Evolutionary conservation across 2,888 invertebrate species (phyloP), one percentile per base, ranked within the genome.

Genomic region (Polietes domitor): DNA sequence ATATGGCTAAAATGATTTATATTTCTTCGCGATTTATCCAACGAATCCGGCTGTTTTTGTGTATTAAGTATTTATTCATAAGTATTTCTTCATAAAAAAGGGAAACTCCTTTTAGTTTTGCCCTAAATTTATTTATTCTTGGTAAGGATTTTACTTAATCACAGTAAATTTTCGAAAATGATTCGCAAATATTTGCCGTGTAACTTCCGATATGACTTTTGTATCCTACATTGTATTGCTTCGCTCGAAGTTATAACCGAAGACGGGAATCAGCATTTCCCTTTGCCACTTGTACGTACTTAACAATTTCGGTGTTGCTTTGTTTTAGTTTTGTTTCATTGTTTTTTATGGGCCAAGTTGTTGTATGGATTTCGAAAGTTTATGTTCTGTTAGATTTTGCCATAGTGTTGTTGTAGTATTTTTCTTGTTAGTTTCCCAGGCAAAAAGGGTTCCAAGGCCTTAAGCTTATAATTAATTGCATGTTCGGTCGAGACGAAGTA

Each of bases 391-490:
- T 80, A 65, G 26, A 58, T 83, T 80, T 63, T 82, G 77, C 26
- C 53, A 37, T 32, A 43, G 73, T 77, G 65, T 79, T 87, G 81
- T 80, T 85, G 70, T 83, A 77, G 21, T 53, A 74, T 79, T 41
- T 80, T 85, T 80, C 77, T 80, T 87, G 73, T 79, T 82, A 76
- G 72, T 71, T 28, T 80, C 68, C 68, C 53, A 41, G 41, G 61
- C 77, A 87, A 89, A 89, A 90, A 85, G 88, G 89, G 87, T 88
- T 88, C 87, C 90, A 90, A 90, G 91, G 91, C 91, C 89, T 91
- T 91, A 91, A 91, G 91, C 91, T 91, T 89, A 90, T 91, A 91
- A 91, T 91, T 91, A 91, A 91, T 91, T 91, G 91, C 90, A 89
- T 91, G 91, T 90, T 91, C 89, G 91, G 91, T 91, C 89, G 91